Conservation (phyloP, 2,113 vertebrate species). For the Cervus canadensis region DNA sequence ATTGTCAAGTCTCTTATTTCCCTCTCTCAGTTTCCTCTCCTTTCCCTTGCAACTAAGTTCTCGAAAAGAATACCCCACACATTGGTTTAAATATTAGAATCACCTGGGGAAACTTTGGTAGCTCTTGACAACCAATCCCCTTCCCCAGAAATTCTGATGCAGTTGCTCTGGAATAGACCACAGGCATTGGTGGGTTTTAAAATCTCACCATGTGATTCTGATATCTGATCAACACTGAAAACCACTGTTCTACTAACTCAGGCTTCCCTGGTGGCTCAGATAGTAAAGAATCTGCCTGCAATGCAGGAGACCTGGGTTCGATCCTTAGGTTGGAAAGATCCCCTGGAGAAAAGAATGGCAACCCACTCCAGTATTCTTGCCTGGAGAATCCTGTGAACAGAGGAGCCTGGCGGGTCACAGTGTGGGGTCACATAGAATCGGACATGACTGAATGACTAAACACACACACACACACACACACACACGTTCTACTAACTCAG, state of each 20-base stretch:
- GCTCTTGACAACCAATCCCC: background rate
- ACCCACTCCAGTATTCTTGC: background rate
- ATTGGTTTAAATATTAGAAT: background rate
- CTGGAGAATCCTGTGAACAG: background rate
- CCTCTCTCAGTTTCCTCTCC: background rate
- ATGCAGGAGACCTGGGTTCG: background rate
- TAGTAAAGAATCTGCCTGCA: background rate
- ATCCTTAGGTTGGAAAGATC: background rate
- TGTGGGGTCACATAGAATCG: background rate
- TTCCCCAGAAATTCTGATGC: background rate
- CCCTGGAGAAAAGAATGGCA: background rate
- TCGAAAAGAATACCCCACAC: background rate
- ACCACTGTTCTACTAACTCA: background rate
- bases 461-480: background rate
- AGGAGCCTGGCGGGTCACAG: background rate
- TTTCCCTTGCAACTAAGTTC: background rate
- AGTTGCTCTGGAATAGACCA: background rate
- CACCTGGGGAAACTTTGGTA: background rate
- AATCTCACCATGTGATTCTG: background rate
- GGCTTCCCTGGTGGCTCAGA: background rate
- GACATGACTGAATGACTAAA: background rate
- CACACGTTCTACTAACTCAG: background rate
- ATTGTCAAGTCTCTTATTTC: background rate
- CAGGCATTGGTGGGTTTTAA: background rate
- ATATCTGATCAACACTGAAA: background rate